phyloP scores from a whole-genome alignment of 2,888 invertebrate species.

The Podotricha telesiphe region DNA sequence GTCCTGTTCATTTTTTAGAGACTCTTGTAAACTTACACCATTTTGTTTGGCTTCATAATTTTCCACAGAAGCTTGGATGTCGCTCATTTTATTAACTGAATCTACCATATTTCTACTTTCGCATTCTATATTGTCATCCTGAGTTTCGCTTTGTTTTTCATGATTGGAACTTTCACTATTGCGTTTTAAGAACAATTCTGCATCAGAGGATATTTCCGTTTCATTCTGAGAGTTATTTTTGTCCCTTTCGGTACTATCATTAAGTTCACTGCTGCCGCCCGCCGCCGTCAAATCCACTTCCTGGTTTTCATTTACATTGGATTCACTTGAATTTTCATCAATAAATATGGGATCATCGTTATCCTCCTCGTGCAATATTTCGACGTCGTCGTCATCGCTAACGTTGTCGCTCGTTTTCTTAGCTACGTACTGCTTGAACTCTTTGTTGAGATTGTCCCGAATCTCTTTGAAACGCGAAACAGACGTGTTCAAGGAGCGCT shows the following conservation, averaged over 20 bases:
- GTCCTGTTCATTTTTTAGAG: slow-evolving; percentile 14
- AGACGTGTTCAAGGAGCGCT: slow-evolving; percentile 81
- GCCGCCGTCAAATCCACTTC: slow-evolving; percentile 71
- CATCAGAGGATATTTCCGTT: slow-evolving; percentile 19
- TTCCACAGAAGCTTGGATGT: slow-evolving; percentile 25
- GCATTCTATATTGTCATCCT: slow-evolving; percentile 5
- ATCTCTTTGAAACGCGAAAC: slow-evolving; percentile 81
- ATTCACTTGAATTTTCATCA: slow-evolving; percentile 79
- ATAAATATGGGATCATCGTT: slow-evolving; percentile 80
- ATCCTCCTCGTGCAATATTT: slow-evolving; percentile 66
- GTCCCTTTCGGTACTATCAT: slow-evolving; percentile 72
- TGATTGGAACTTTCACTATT: slow-evolving; percentile 6
- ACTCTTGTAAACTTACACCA: slow-evolving; percentile 27
- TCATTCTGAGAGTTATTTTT: slow-evolving; percentile 33
- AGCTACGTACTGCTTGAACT: slow-evolving; percentile 77
- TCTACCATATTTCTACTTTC: not conserved
- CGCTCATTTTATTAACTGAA: slow-evolving; percentile 4
- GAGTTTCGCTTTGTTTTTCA: slow-evolving; percentile 16
- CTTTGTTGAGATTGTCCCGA: slow-evolving; percentile 80
- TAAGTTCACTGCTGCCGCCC: slow-evolving; percentile 74
- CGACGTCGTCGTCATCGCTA: slow-evolving; percentile 73
- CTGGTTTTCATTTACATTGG: slow-evolving; percentile 60
- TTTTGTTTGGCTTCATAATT: slow-evolving; percentile 28
- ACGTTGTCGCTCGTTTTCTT: slow-evolving; percentile 60
- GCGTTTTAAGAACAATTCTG: slow-evolving; percentile 22